Base-by-base conservation (phyloP, 2,797 vertebrate genomes). In the Lutjanus argentimaculatus region DNA sequence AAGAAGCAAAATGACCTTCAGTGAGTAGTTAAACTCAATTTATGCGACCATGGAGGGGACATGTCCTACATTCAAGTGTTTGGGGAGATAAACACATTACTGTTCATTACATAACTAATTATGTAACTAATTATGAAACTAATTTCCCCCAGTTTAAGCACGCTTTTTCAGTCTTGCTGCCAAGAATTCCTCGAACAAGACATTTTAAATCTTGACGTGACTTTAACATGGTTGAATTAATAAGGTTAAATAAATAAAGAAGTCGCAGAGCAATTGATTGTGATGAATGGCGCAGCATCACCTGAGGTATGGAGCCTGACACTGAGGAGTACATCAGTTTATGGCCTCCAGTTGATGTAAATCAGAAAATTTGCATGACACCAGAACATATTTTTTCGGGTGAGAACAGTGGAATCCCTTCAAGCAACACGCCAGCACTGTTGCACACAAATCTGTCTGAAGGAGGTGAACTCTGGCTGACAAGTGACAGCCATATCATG, bases 401-500 rank as follows among this genome's bases (percentile, higher is more conserved):
- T 16, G 64, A 79, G 72, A 85, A 86, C 69, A 78, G 77, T 67
- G 43, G 21, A 67, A 83, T 70, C 74, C 57, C 82, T 88, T 77
- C 48, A 22, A 85, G 88, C 80, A 53, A 67, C 59, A 59, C 22
- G 17, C 67, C 69, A 58, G 68, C 72, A 74, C 72, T 51, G 77
- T 56, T 80, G 65, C 67, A 73, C 84, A 72, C 57, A 86, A 75
- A 82, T 91, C 80, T 77, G 75, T 88, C 73, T 76, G 70, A 80
- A 55, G 79, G 73, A 77, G 72, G 77, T 82, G 83, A 91, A 85
- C 79, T 82, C 71, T 59, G 75, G 76, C 83, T 90, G 91, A 87
- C 88, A 81, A 85, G 84, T 87, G 89, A 88, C 86, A 93, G 70
- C 72, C 72, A 56, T 55, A 6, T 66, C 65, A 90, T 93, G 89